Base-by-base conservation (phyloP, 2,113 vertebrate genomes). In the Clinocottus analis region DNA sequence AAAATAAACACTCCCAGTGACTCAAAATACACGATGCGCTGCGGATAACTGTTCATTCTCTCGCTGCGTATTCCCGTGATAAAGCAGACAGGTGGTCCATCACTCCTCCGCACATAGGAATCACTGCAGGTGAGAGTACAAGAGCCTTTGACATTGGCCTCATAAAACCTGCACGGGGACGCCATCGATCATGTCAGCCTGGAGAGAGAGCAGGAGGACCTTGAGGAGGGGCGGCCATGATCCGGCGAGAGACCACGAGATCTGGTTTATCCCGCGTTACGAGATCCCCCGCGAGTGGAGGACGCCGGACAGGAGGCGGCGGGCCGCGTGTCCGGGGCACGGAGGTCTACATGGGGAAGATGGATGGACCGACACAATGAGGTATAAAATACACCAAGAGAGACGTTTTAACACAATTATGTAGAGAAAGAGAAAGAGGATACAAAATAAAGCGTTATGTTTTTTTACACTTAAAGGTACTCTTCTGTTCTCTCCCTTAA, bases 121-220 rank as follows among this genome's bases (percentile, higher is more conserved):
- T 79, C 76, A 39, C 53, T 60, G 78, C 80, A 77, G 89, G 82
- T 84, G 64, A 86, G 73, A 83, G 63, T 68, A 83, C 79, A 66
- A 72, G 62, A 64, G 79, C 81, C 73, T 86, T 63, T 85, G 87
- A 90, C 88, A 87, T 64, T 73, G 61, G 76, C 31, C 72, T 76
- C 67, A 86, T 91, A 78, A 84, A 88, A 80, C 31, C 85, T 81
- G 90, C 68, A 88, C 70, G 75, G 74, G 47, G 29, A 68, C 11
- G 3, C 29, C 85, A 89, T 91, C 85, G 85, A 85, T 93, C 91
- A 85, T 70, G 74, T 79, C 72, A 33, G 68, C 72, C 84, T 41
- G 53, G 29, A 76, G 79, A 80, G 60, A 79, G 61, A 21, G 72
- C 55, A 31, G 27, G 55, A 59, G 78, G 77, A 84, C 87, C 84